These are phyloP conservation scores for Drosophila nigritarsus DNA, from an alignment of 2,888 invertebrate species.

Conservation along the genomic window DNA sequence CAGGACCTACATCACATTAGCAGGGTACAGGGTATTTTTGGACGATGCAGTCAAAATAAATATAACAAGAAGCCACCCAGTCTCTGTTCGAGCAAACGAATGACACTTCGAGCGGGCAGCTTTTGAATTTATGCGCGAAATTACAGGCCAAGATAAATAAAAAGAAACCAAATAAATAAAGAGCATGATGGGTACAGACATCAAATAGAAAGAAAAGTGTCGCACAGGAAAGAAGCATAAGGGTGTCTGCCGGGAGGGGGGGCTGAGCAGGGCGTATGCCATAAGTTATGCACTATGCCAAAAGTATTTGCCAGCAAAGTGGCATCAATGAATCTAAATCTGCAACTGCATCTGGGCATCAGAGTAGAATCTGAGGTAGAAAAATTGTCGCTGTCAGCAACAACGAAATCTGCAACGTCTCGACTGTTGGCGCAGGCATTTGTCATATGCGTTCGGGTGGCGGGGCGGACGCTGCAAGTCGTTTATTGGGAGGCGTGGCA, in stretches of 20 bases:
- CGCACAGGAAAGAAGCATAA: conserved; percentile 19
- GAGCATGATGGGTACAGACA: conserved; percentile 65
- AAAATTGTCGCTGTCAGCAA: conserved; percentile 73
- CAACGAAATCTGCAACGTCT: conserved; percentile 63
- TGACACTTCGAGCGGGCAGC: conserved; percentile 53
- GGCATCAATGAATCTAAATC: conserved; percentile 76
- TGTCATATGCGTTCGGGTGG: conserved; percentile 28
- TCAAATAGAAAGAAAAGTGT: conserved; percentile 70
- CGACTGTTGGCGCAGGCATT: conserved; percentile 54
- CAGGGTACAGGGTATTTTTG: conserved; percentile 11
- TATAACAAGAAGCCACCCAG: conserved; percentile 20
- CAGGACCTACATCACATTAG: background rate
- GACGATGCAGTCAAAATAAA: conserved; percentile 64
- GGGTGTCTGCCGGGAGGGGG: background rate
- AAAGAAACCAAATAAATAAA: conserved; percentile 56
- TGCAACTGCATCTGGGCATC: conserved; percentile 27
- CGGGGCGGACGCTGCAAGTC: background rate
- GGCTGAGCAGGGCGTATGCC: conserved; percentile 9
- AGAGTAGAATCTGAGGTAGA: conserved; percentile 45
- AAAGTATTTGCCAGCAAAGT: conserved; percentile 75
- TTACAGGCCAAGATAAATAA: conserved; percentile 70
- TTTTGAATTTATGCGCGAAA: conserved; percentile 75
- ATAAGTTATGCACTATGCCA: conserved; percentile 68
- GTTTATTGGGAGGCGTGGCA: conserved; percentile 49
- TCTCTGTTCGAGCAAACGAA: background rate